Evolutionary conservation across 2,888 invertebrate genomes (phyloP).

Genomic region (Abscondita cerata): DNA sequence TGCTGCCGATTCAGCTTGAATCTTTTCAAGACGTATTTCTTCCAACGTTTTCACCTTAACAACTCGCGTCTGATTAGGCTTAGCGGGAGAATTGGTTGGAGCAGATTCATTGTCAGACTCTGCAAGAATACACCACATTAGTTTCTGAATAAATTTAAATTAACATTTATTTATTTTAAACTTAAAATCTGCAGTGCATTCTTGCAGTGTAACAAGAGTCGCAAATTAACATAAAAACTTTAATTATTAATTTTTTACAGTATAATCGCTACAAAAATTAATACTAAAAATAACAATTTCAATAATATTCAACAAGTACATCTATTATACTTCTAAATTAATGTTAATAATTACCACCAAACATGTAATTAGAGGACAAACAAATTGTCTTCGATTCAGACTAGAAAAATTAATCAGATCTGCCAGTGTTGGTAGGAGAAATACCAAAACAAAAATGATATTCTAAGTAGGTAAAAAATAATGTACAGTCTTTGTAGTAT

Average conservation of each 20-base stretch:
- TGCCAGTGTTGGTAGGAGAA: neutral
- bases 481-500: slow-evolving; percentile 31
- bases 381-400: slow-evolving; percentile 18
- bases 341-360: neutral
- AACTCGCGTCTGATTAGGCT: slow-evolving; percentile 58
- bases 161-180: slow-evolving; percentile 18
- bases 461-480: slow-evolving; percentile 13
- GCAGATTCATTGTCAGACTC: slow-evolving; percentile 80
- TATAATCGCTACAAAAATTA: slow-evolving; percentile 29
- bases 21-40: slow-evolving; percentile 71
- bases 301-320: slow-evolving; percentile 21
- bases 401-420: slow-evolving; percentile 22
- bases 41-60: slow-evolving; percentile 70
- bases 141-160: slow-evolving; percentile 11
- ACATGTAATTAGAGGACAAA: neutral
- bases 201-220: slow-evolving; percentile 56
- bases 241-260: slow-evolving; percentile 26
- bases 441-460: slow-evolving; percentile 2
- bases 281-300: slow-evolving; percentile 26
- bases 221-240: slow-evolving; percentile 27
- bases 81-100: slow-evolving; percentile 67
- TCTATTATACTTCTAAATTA: neutral
- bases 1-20: slow-evolving; percentile 76
- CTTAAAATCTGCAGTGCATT: slow-evolving; percentile 50
- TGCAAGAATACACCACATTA: slow-evolving; percentile 70